These are phyloP conservation scores for Scaptomyza graminum DNA, from an alignment of 1,140 invertebrate genomes.

Conservation along the genomic window DNA sequence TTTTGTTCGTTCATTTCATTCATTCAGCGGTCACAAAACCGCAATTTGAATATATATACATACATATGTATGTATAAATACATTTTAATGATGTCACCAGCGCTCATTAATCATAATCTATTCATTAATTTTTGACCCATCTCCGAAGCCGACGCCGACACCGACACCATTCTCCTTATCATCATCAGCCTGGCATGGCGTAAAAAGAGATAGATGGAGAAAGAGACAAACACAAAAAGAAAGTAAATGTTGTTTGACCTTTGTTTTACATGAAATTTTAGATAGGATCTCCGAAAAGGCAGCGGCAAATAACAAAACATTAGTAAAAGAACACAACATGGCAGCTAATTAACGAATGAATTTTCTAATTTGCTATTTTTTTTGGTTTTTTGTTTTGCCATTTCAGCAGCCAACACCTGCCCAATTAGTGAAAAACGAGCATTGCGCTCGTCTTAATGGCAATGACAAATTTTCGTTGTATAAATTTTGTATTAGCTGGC, in stretches of 20 bases:
- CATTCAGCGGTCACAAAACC: conserved; percentile 72
- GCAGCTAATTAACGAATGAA: conserved; percentile 76
- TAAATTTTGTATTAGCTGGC: conserved; percentile 74
- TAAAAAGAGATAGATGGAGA: background rate
- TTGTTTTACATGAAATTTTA: conserved; percentile 61
- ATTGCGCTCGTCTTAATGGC: conserved; percentile 56
- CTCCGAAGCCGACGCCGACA: conserved; percentile 40
- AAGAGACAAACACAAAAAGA: conserved; percentile 52
- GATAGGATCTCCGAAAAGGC: conserved; percentile 56
- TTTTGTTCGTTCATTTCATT: conserved; percentile 31
- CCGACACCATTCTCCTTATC: background rate
- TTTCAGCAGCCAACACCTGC: conserved; percentile 56
- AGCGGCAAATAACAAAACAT: conserved; percentile 23
- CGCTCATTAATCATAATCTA: conserved; percentile 81
- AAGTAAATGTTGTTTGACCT: conserved; percentile 62
- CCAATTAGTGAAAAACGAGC: conserved; percentile 66
- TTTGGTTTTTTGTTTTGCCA: too few species aligned
- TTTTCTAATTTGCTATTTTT: conserved; percentile 7
- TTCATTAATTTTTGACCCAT: conserved; percentile 76
- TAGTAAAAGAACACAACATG: conserved; percentile 62
- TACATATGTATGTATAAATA: conserved; percentile 73
- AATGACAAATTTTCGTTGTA: conserved; percentile 75
- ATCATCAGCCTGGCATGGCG: conserved; percentile 25
- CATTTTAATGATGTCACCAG: conserved; percentile 80
- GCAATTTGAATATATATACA: conserved; percentile 70